phyloP scores from a whole-genome alignment of 92 coral and sea anemone species.

The Plumapathes pennacea region DNA sequence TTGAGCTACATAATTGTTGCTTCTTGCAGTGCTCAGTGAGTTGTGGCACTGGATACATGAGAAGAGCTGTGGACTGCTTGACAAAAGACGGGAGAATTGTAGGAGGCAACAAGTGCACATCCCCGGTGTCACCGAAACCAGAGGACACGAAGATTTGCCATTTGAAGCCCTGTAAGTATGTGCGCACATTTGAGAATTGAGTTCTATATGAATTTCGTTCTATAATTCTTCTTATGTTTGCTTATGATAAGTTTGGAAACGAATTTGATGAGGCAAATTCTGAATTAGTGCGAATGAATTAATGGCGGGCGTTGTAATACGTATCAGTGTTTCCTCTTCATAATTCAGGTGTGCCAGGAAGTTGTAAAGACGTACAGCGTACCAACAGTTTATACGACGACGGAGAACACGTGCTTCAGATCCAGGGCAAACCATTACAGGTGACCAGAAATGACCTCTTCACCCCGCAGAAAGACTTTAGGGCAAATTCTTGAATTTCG shows the following conservation, averaged over 20 bases:
- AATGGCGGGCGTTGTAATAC: no score
- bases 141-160: conserved; percentile 68
- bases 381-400: conserved; percentile 76
- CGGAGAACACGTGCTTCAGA: conserved; percentile 70
- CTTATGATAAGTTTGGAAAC: no score
- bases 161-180: conserved; percentile 74
- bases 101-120: conserved; percentile 54
- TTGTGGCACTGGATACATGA: conserved; percentile 79
- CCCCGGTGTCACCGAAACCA: conserved; percentile 75
- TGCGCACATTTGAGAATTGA: no score
- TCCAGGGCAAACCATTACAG: conserved; percentile 70
- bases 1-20: not conserved
- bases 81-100: conserved; percentile 34
- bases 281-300: no score
- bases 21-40: conserved; percentile 67
- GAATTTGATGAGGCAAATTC: no score
- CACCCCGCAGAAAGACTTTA: no score
- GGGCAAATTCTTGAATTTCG: no score
- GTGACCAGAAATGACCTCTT: no score
- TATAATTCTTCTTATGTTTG: no score
- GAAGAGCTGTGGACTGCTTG: conserved; percentile 81
- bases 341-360: conserved; percentile 75
- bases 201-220: no score
- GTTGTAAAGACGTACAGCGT: conserved; percentile 83
- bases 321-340: no score